phyloP scores from a whole-genome alignment of 2,797 vertebrate genomes.

The Poeciliopsis paucimaculata region DNA sequence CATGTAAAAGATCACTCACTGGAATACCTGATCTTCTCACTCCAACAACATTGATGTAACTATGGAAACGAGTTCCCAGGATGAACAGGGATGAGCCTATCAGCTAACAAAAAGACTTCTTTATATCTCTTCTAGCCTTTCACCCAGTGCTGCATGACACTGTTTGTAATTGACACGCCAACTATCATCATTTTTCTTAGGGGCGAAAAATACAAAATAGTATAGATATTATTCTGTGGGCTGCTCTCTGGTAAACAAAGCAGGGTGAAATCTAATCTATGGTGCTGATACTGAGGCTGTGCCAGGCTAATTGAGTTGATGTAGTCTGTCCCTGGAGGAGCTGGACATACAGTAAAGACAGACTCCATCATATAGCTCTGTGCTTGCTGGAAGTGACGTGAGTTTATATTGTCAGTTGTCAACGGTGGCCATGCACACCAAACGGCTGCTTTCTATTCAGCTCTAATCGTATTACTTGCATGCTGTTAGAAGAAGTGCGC shows the following conservation, averaged over 20 bases:
- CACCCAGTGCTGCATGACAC: constrained; percentile 46
- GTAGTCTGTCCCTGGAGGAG: constrained; percentile 78
- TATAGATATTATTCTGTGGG: constrained; percentile 83
- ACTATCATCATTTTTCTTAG: constrained; percentile 83
- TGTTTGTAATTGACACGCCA: constrained; percentile 67
- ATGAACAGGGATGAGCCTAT: constrained; percentile 70
- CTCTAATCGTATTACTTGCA: constrained; percentile 47
- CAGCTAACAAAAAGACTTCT: constrained; percentile 72
- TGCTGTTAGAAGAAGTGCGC: constrained; percentile 42
- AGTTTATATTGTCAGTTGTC: constrained; percentile 61
- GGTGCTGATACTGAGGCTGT: constrained; percentile 80
- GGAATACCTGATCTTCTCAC: constrained; percentile 80
- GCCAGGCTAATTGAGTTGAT: constrained; percentile 82
- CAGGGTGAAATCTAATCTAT: constrained; percentile 81
- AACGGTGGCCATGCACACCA: constrained; percentile 25
- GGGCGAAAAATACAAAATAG: constrained; percentile 56
- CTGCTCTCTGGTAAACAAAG: constrained; percentile 81
- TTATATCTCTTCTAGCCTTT: constrained; percentile 68
- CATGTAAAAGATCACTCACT: constrained; percentile 78
- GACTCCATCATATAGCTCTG: constrained; percentile 73
- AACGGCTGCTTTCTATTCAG: constrained; percentile 38
- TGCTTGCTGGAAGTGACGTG: constrained; percentile 72
- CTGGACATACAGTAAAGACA: constrained; percentile 78
- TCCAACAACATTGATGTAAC: constrained; percentile 83
- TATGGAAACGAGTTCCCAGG: constrained; percentile 83